These are phyloP conservation scores for Pituophis catenifer DNA, from an alignment of 2,113 vertebrate genomes.

Conservation along the genomic window DNA sequence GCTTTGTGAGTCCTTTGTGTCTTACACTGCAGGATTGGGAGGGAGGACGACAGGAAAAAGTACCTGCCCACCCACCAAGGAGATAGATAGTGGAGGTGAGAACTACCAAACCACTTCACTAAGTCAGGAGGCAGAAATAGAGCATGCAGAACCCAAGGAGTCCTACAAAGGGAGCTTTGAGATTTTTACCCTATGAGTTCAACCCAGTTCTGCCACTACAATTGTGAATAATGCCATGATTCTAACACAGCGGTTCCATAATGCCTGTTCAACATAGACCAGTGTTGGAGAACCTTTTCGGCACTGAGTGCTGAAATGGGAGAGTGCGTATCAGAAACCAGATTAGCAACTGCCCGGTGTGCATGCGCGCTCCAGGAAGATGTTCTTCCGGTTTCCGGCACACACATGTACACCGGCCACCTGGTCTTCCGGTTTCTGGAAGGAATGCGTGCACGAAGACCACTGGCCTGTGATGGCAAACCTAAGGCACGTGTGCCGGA, in stretches of 20 bases:
- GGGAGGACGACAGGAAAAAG: background rate
- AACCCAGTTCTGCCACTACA: background rate
- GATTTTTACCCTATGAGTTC: background rate
- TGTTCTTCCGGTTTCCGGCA: too few species aligned
- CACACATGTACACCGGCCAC: too few species aligned
- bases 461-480: too few species aligned
- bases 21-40: background rate
- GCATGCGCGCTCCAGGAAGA: too few species aligned
- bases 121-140: background rate
- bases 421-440: too few species aligned
- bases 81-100: background rate
- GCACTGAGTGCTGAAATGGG: too few species aligned
- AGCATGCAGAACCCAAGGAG: background rate
- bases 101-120: background rate
- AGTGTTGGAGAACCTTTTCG: too few species aligned
- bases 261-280: background rate
- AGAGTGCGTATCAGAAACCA: too few species aligned
- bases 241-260: background rate
- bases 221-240: background rate
- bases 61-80: background rate
- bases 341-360: too few species aligned
- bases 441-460: too few species aligned
- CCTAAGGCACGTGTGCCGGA: too few species aligned
- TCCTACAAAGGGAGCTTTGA: background rate
- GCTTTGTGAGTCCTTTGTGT: background rate